Evolutionary conservation across 1,140 invertebrate species (phyloP), one percentile per base, ranked within the genome.

Genomic region (Leptinotarsa defecta): DNA sequence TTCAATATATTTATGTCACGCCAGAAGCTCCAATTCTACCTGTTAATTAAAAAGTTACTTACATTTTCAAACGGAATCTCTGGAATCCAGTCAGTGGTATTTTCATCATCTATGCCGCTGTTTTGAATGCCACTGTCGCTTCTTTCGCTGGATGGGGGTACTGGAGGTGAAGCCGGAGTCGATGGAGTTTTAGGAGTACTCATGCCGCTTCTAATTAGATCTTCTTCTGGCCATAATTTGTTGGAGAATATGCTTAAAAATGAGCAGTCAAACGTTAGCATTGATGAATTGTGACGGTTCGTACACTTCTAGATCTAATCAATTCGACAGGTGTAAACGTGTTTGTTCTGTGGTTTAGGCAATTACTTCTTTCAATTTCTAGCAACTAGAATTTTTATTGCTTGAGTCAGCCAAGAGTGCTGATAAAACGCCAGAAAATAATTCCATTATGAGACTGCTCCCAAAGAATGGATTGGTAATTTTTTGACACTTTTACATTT

Each of bases 21-120:
- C 34, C 34, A 43, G 34, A 43, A 43, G 34, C 8, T 43, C 3
- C 34, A 43, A 11, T 43, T 43, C 8, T 43, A 43, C 34, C 34
- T 11, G 3, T 0, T 8, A 11, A 43, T 43, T 43, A 11, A 43
- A 43, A 43, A 43, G 11, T 11, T 11, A 71, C 88, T 86, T 87
- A 96, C 95, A 86, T 95, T 95, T 88, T 94, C 93, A 82, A 97
- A 97, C 3, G 95, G 95, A 83, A 96, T 95, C 87, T 96, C 95
- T 0, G 95, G 94, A 22, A 91, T 95, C 94, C 94, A 96, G 78
- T 95, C 94, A 0, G 91, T 90, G 1, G 91, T 92, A 61, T 89
- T 89, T 78, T 95, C 94, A 49, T 95, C 94, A 13, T 95, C 94
- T 0, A 91, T 88, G 19, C 88, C 87, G 57, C 82, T 84, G 68